Percentiles rank a stretch among this genome's conserved stretches.
Conservation (phyloP, 1,140 invertebrate genomes). For the fruit fly (Drosophila melanogaster) region Release_6_plus_ISO1_MT NT_037436.4:19018001-19018500, state of each 20-base stretch:
- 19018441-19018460: slow-evolving; percentile 76
- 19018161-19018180: slow-evolving; percentile 41
- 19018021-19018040: slow-evolving; percentile 39
- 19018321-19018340: slow-evolving; percentile 7
- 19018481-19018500: slow-evolving; percentile 80
- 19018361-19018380: slow-evolving; percentile 69
- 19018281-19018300: slow-evolving; percentile 28
- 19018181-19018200: slow-evolving; percentile 75
- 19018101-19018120: slow-evolving; percentile 65
- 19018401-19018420: slow-evolving; percentile 65
- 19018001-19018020: slow-evolving; percentile 72
- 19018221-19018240: slow-evolving; percentile 48
- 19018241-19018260: slow-evolving; percentile 69
- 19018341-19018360: slow-evolving; percentile 11
- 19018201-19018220: slow-evolving; percentile 49
- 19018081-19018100: slow-evolving; percentile 72
- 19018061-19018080: slow-evolving; percentile 75
- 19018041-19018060: slow-evolving; percentile 60
- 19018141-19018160: slow-evolving; percentile 27
- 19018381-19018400: slow-evolving; percentile 67
- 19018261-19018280: slow-evolving; percentile 31
- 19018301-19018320: slow-evolving; percentile 27
- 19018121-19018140: slow-evolving; percentile 65
- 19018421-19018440: slow-evolving; percentile 80
- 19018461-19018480: slow-evolving; percentile 21